A percentile compares a stretch with the other conserved stretches of the same genome.
Evolutionary conservation across 2,888 invertebrate genomes (phyloP).

Genomic region (Athalia cordata): DNA sequence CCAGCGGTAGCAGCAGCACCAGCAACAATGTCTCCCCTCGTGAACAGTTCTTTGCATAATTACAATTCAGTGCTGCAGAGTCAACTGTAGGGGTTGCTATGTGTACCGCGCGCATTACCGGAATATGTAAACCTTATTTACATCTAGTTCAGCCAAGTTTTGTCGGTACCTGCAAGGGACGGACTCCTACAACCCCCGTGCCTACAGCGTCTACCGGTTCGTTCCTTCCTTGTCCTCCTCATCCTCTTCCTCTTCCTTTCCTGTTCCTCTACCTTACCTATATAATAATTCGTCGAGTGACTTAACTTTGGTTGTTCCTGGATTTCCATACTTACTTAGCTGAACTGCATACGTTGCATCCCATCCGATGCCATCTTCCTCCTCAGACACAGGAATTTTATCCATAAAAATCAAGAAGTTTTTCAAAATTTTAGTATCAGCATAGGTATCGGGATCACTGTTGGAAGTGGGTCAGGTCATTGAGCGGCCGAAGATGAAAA

Average conservation of each 20-base stretch:
- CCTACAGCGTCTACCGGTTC: slow-evolving; percentile 11
- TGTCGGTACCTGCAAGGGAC: slow-evolving; percentile 36
- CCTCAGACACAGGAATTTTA: background rate
- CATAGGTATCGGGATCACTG: background rate
- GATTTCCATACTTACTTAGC: slow-evolving; percentile 26
- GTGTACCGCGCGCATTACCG: slow-evolving; percentile 56
- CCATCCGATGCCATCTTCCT: background rate
- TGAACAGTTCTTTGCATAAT: slow-evolving; percentile 50
- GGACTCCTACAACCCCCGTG: too few relatives aligned
- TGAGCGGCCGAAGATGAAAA: background rate
- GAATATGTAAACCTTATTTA: slow-evolving; percentile 61
- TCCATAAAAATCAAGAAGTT: background rate
- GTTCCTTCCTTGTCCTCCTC: background rate
- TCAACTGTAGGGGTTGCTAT: slow-evolving; percentile 39
- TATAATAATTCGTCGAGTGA: slow-evolving; percentile 41
- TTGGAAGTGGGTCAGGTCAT: slow-evolving; percentile 25
- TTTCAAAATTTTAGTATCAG: background rate
- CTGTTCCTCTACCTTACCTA: slow-evolving; percentile 13
- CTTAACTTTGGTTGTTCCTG: slow-evolving; percentile 42
- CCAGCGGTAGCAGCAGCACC: slow-evolving; percentile 1
- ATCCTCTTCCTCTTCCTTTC: background rate
- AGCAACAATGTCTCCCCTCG: slow-evolving; percentile 22
- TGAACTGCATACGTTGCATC: slow-evolving; percentile 28
- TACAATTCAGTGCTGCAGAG: slow-evolving; percentile 46
- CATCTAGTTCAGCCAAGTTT: slow-evolving; percentile 54